A percentile compares a stretch with the other conserved stretches of the same genome.
Evolutionary conservation across 2,113 vertebrate genomes (phyloP).

Genomic region (Eulemur macaco): DNA sequence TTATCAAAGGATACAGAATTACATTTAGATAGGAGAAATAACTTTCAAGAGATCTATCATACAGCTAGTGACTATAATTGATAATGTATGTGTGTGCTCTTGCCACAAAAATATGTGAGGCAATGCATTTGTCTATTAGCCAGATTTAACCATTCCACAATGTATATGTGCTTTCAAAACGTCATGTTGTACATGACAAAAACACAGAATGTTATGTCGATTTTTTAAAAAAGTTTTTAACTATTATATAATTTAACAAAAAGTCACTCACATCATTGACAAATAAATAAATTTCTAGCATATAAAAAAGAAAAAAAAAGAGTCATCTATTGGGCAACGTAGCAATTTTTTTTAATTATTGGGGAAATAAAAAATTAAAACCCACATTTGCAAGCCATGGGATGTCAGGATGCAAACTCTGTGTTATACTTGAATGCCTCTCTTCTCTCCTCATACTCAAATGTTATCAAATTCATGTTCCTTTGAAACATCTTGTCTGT

Average conservation of each 20-base stretch:
- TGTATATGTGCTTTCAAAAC: neutral
- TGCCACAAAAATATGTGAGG: neutral
- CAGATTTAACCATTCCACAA: neutral
- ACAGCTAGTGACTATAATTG: neutral
- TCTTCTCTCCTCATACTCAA: neutral
- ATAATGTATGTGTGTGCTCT: neutral
- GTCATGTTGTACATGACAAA: neutral
- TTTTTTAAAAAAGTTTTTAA: neutral
- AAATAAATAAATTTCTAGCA: neutral
- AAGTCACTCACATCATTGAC: neutral
- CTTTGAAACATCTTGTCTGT: neutral
- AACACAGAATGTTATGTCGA: neutral
- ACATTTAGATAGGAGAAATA: neutral
- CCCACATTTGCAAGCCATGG: neutral
- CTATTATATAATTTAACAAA: neutral
- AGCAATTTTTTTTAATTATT: no score
- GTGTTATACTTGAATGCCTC: neutral
- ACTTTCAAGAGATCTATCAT: neutral
- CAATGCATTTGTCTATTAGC: neutral
- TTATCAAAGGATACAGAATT: neutral
- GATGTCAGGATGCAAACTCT: neutral
- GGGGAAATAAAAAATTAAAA: neutral
- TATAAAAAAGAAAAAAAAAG: neutral
- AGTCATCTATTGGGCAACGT: neutral
- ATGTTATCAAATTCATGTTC: neutral